Percentiles rank a stretch among this genome's conserved stretches.
Conservation (phyloP, 1,140 invertebrate species). For the Orchestia grillus region DNA sequence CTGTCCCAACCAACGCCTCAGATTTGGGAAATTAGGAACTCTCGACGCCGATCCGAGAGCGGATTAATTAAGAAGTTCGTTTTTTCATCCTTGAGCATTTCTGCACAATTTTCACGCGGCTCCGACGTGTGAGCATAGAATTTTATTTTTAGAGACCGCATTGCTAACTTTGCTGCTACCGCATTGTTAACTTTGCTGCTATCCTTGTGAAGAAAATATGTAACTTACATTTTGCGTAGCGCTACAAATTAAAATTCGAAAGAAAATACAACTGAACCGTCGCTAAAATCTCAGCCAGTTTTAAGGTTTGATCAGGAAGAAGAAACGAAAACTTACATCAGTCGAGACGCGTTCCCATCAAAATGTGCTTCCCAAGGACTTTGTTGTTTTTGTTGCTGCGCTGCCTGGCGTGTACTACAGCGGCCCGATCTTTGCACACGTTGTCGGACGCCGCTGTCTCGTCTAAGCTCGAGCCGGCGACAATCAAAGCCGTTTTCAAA, state of each 20-base stretch:
- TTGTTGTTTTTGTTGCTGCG: not conserved
- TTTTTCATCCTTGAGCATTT: not conserved
- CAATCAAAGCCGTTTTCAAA: not conserved
- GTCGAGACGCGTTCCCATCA: not conserved
- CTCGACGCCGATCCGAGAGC: too few species aligned
- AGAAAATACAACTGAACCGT: not conserved
- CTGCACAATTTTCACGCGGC: not conserved
- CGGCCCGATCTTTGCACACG: not conserved
- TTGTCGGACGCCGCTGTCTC: not conserved
- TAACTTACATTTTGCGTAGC: not conserved
- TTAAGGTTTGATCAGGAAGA: not conserved
- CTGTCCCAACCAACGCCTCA: not conserved
- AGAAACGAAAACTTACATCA: not conserved
- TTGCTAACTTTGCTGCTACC: not conserved
- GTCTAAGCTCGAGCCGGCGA: not conserved
- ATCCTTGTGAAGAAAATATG: not conserved
- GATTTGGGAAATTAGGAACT: not conserved
- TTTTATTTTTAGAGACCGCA: not conserved
- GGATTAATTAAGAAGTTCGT: too few species aligned
- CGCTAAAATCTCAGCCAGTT: not conserved
- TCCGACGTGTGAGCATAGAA: not conserved
- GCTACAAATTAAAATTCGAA: not conserved
- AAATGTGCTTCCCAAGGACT: not conserved
- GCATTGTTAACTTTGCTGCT: not conserved
- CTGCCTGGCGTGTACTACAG: not conserved